These are phyloP conservation scores for Albula goreensis DNA, from an alignment of 2,113 vertebrate species.

Conservation along the genomic window DNA sequence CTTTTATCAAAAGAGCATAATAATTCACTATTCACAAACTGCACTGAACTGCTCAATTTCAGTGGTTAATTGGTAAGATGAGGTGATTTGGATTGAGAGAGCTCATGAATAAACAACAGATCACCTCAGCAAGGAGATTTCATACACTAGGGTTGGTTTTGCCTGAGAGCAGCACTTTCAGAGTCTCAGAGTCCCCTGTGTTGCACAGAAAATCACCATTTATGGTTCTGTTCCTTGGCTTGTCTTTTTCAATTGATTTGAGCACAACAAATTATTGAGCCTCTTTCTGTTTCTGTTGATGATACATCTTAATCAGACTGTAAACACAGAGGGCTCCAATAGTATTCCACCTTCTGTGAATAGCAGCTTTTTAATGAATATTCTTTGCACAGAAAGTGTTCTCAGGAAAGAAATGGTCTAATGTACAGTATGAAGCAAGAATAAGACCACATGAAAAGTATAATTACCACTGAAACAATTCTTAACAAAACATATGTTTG, in stretches of 20 bases:
- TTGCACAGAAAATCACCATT: not conserved
- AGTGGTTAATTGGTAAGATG: not conserved
- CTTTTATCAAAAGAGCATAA: conserved; percentile 11
- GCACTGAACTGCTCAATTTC: conserved; percentile 13
- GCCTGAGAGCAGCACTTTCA: not conserved
- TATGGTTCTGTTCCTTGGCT: not conserved
- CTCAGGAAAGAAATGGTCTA: not conserved
- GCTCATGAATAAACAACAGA: conserved; percentile 13
- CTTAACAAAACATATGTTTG: not conserved
- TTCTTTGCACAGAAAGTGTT: not conserved
- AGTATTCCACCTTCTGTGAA: not conserved
- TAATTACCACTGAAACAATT: not conserved
- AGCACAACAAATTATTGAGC: conserved; percentile 1
- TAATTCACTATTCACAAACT: conserved; percentile 9
- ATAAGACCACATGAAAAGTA: not conserved
- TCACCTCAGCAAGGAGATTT: not conserved
- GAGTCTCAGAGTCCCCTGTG: not conserved
- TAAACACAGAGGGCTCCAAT: not conserved
- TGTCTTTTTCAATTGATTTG: not conserved
- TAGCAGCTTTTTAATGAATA: not conserved
- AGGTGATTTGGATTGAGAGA: not conserved
- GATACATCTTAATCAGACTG: not conserved
- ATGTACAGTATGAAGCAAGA: not conserved
- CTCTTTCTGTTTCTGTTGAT: not conserved
- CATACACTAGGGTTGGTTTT: not conserved